phyloP scores from a whole-genome alignment of 2,888 invertebrate species.

The Lobophora halterata region DNA sequence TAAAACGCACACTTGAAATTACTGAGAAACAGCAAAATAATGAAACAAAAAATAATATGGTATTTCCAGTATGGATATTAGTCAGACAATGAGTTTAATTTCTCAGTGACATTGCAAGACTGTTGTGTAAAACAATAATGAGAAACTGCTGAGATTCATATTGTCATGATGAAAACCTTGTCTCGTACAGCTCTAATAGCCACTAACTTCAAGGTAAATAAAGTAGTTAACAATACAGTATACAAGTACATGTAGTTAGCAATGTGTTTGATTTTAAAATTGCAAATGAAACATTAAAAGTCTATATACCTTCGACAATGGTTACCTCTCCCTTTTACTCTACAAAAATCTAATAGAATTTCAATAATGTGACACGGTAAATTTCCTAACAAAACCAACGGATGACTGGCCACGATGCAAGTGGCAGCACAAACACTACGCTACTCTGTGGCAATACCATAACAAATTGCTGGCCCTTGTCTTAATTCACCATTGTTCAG shows the following conservation, averaged over 20 bases:
- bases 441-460: slow-evolving; percentile 27
- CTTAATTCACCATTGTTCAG: slow-evolving; percentile 45
- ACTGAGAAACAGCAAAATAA: not conserved
- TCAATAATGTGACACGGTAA: not conserved
- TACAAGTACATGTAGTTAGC: no score
- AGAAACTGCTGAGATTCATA: slow-evolving; percentile 26
- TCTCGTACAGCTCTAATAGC: not conserved
- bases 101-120: slow-evolving; percentile 29
- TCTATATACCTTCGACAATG: no score
- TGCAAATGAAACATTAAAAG: no score
- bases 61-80: slow-evolving; percentile 25
- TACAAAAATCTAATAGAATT: not conserved
- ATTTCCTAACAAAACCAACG: slow-evolving; percentile 16
- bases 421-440: slow-evolving; percentile 7
- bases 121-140: slow-evolving; percentile 39
- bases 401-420: slow-evolving; percentile 35
- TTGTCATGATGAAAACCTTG: slow-evolving; percentile 8
- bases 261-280: no score
- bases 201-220: slow-evolving; percentile 3
- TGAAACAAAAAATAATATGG: slow-evolving; percentile 7
- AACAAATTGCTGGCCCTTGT: slow-evolving; percentile 38
- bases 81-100: slow-evolving; percentile 35
- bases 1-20: not conserved
- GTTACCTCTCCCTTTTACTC: no score
- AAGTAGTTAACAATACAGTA: not conserved